phyloP scores from a whole-genome alignment of 2,888 invertebrate genomes.

The Xylocampa areola region DNA sequence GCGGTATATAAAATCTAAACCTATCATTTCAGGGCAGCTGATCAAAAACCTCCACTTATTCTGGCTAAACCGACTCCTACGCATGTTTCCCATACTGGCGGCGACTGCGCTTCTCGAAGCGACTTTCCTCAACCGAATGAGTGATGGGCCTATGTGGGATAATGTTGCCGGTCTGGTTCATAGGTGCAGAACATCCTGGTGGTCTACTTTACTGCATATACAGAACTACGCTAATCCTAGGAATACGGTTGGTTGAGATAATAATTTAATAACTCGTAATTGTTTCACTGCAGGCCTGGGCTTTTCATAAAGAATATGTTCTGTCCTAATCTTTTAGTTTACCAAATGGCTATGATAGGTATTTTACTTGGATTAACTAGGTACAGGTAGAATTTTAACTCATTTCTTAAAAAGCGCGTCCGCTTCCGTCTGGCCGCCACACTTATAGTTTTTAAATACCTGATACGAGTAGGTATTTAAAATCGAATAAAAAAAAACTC shows the following conservation, averaged over 20 bases:
- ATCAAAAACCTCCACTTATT: constrained; percentile 72
- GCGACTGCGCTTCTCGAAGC: constrained; percentile 66
- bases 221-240: constrained; percentile 71
- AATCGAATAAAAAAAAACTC: no score
- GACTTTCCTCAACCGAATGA: constrained; percentile 63
- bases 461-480: no score
- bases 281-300: no score
- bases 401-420: no score
- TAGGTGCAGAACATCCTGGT: constrained; percentile 71
- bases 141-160: constrained; percentile 71
- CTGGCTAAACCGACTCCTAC: constrained; percentile 71
- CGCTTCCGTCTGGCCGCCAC: no score
- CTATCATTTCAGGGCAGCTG: constrained; percentile 50
- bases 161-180: constrained; percentile 51
- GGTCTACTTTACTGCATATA: constrained; percentile 72
- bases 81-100: constrained; percentile 75
- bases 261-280: no score
- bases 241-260: constrained; percentile 56
- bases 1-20: neutral
- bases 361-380: no score
- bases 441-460: no score
- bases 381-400: no score
- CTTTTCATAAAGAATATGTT: no score
- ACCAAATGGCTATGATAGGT: no score
- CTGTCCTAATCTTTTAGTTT: no score